Base-by-base conservation (phyloP, 2,888 invertebrate species). In the Andrena fulva region DNA sequence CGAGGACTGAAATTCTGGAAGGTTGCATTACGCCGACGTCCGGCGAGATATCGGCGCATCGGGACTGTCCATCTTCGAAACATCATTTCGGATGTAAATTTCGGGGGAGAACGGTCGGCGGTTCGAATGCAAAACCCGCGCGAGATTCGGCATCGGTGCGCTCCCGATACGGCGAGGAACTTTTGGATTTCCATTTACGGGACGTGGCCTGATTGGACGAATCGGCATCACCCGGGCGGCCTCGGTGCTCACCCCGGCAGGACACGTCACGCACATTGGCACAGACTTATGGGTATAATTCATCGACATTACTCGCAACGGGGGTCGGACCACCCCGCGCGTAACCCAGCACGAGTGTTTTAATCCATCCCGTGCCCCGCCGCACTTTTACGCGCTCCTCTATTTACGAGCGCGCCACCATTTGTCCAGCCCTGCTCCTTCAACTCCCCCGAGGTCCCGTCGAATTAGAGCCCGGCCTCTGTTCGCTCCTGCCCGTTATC, bases 241-340 rank as follows among this genome's bases (percentile, higher is more conserved):
- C 77, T 62, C 68, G 31, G 24, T 48, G 35, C 62, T 71, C 77
- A 16, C 71, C 79, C 78, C 83, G 79, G 20, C 85, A 78, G 86
- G 82, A 89, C 89, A 88, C 90, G 90, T 91, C 90, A 90, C 89
- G 89, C 88, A 88, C 90, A 90, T 90, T 90, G 89, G 86, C 87
- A 86, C 87, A 88, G 84, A 88, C 90, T 90, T 90, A 90, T 87
- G 87, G 90, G 85, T 89, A 88, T 88, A 88, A 88, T 88, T 88
- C 88, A 83, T 84, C 88, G 88, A 80, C 82, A 74, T 85, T 86
- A 88, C 83, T 87, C 81, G 88, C 83, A 33, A 85, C 80, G 74
- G 85, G 87, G 86, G 77, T 85, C 72, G 67, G 79, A 78, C 67
- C 81, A 79, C 80, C 70, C 77, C 80, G 8, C 20, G 60, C 77